Conservation (phyloP, 1,140 invertebrate genomes). For the Panagrolaimus sp. region DNA sequence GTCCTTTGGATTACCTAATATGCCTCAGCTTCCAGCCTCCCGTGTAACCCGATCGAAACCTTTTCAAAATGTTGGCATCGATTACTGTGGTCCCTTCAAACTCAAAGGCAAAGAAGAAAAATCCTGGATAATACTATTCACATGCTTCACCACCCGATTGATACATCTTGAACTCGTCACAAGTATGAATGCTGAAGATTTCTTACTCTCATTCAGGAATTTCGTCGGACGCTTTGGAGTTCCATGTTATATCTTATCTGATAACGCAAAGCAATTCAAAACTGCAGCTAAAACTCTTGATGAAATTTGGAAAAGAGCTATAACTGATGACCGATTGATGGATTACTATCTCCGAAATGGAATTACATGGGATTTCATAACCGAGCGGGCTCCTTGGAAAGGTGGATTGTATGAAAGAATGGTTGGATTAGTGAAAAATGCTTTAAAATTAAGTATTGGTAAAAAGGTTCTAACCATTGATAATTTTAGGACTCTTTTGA, state of each 20-base stretch:
- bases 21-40: conserved; percentile 33
- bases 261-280: conserved; percentile 23
- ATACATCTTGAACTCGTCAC: conserved; percentile 36
- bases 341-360: conserved; percentile 10
- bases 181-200: conserved; percentile 31
- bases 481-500: conserved; percentile 18
- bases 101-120: conserved; percentile 35
- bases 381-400: conserved; percentile 60
- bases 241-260: conserved; percentile 25
- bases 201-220: conserved; percentile 29
- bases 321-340: not conserved
- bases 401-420: conserved; percentile 62
- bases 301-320: not conserved
- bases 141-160: conserved; percentile 38
- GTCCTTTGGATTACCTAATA: conserved; percentile 22
- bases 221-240: conserved; percentile 28
- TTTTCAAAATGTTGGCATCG: conserved; percentile 32
- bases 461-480: conserved; percentile 1
- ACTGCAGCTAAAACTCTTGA: conserved; percentile 17
- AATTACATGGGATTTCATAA: conserved; percentile 58
- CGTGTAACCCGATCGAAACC: conserved; percentile 25
- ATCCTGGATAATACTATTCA: conserved; percentile 36
- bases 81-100: conserved; percentile 39
- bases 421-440: conserved; percentile 48
- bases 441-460: conserved; percentile 24